A percentile compares a stretch with the other conserved stretches of the same genome.
Evolutionary conservation across 2,797 vertebrate genomes (phyloP).

Genomic region (Chelmon rostratus): DNA sequence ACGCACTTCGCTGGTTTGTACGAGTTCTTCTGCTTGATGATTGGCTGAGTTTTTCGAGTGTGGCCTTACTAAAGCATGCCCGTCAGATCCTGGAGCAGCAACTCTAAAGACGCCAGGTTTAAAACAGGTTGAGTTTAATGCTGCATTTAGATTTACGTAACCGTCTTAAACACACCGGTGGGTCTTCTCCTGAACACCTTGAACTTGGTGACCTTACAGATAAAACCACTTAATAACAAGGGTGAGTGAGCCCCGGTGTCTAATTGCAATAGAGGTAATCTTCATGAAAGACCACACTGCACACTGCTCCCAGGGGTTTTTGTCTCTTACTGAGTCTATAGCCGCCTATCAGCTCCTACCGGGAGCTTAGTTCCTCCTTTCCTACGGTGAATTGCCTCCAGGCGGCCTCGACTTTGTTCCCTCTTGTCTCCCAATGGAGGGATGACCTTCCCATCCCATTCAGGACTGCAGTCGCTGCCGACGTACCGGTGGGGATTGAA

Average conservation of each 20-base stretch:
- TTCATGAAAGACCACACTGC: constrained; percentile 57
- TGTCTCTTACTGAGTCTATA: constrained; percentile 41
- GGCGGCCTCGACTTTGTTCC: constrained; percentile 58
- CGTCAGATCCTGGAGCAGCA: no score
- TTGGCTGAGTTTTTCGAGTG: background rate
- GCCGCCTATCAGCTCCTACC: constrained; percentile 60
- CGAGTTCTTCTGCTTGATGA: background rate
- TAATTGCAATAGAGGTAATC: constrained; percentile 57
- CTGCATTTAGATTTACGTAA: background rate
- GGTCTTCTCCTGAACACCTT: constrained; percentile 27
- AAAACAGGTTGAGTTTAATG: background rate
- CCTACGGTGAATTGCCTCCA: constrained; percentile 56
- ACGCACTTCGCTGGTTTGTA: background rate
- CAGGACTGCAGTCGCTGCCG: constrained; percentile 54
- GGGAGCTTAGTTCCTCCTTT: constrained; percentile 52
- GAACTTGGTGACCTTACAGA: constrained; percentile 33
- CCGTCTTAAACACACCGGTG: background rate
- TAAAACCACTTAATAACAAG: constrained; percentile 32
- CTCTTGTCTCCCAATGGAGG: constrained; percentile 57
- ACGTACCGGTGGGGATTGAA: constrained; percentile 48
- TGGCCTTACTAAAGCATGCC: background rate
- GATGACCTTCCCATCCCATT: constrained; percentile 69
- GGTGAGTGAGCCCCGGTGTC: constrained; percentile 29
- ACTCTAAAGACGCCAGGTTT: background rate
- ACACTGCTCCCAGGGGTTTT: constrained; percentile 39